These are phyloP conservation scores for Euzophera pinguis DNA, from an alignment of 2,888 invertebrate species.

Conservation along the genomic window DNA sequence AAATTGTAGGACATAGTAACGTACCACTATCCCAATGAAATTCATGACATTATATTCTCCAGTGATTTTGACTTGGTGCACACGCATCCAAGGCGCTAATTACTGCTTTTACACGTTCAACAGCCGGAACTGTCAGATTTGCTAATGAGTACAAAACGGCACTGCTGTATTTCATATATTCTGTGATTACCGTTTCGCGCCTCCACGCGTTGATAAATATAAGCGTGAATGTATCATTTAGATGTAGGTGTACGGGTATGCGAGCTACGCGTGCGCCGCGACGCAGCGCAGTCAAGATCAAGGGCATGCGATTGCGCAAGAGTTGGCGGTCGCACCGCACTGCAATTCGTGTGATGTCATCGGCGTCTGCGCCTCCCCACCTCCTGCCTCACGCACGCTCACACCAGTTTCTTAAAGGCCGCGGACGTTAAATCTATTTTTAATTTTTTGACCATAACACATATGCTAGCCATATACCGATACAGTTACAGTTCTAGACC, in stretches of 20 bases:
- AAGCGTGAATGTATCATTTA: conserved; percentile 57
- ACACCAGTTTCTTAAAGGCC: conserved; percentile 54
- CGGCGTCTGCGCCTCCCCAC: conserved; percentile 55
- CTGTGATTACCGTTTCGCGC: conserved; percentile 61
- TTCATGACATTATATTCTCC: conserved; percentile 14
- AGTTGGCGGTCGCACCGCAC: conserved; percentile 73
- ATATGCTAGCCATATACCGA: conserved; percentile 17
- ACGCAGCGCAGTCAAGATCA: conserved; percentile 81
- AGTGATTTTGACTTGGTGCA: conserved; percentile 21
- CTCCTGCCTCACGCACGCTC: conserved; percentile 35
- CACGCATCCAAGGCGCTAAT: conserved; percentile 37
- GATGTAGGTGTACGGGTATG: conserved; percentile 58
- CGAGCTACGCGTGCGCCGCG: conserved; percentile 72
- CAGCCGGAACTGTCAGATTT: conserved; percentile 53
- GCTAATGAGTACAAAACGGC: conserved; percentile 51
- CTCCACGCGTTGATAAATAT: conserved; percentile 71
- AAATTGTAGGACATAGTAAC: too few relatives aligned
- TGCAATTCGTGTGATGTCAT: conserved; percentile 74
- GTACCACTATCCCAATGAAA: conserved; percentile 24
- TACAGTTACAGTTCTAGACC: conserved; percentile 3
- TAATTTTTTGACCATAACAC: conserved; percentile 41
- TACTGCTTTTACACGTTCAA: conserved; percentile 40
- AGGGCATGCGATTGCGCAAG: conserved; percentile 78
- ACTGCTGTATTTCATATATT: conserved; percentile 45
- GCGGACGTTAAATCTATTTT: conserved; percentile 69